These are phyloP conservation scores for Drosophila macrothrix DNA, from an alignment of 2,888 invertebrate species.

Conservation along the genomic window DNA sequence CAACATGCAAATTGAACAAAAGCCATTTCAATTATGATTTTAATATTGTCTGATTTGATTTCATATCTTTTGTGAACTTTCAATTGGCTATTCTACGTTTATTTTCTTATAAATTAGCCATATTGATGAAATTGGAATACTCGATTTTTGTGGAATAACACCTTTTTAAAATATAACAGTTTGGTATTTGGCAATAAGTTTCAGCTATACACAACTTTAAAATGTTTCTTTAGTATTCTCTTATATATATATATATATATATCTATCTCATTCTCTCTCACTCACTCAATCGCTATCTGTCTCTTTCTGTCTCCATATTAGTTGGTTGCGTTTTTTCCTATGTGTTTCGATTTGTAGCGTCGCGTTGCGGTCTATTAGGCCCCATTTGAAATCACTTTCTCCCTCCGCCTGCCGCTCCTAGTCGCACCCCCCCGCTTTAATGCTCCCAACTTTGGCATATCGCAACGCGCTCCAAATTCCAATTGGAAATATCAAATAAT, in stretches of 20 bases:
- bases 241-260: neutral
- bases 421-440: neutral
- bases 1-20: neutral
- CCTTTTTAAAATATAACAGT: neutral
- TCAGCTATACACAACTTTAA: neutral
- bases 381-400: neutral
- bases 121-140: neutral
- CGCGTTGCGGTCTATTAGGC: constrained; percentile 11
- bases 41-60: neutral
- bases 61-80: neutral
- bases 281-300: neutral
- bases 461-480: constrained; percentile 30
- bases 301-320: neutral
- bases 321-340: neutral
- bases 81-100: neutral
- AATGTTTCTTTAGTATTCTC: neutral
- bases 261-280: neutral
- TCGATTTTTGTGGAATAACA: neutral
- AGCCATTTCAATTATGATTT: neutral
- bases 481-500: constrained; percentile 54
- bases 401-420: neutral
- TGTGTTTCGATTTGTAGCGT: constrained; percentile 19
- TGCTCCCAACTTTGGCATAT: constrained; percentile 13
- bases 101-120: neutral
- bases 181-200: neutral